phyloP scores from a whole-genome alignment of 2,113 vertebrate species.

The Pollachius pollachius region DNA sequence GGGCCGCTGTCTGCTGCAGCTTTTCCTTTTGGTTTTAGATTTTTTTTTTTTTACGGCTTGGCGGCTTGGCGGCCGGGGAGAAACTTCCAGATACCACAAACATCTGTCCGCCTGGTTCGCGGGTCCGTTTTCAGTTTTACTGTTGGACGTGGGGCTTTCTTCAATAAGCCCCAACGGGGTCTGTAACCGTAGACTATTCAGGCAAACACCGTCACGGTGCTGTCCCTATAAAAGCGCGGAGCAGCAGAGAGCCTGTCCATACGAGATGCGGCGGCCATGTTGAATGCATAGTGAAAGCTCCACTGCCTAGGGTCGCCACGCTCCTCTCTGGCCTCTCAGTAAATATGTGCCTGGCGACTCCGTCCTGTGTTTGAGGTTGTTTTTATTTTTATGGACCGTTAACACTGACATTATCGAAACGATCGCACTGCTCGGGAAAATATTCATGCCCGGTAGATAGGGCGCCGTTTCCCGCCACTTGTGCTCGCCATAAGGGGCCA shows the following conservation, averaged over 20 bases:
- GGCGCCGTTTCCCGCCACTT: conserved; percentile 59
- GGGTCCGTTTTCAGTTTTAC: conserved; percentile 53
- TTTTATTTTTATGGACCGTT: conserved; percentile 64
- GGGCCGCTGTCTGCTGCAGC: conserved; percentile 46
- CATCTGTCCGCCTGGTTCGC: conserved; percentile 58
- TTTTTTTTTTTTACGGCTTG: conserved; percentile 1
- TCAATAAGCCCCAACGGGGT: conserved; percentile 58
- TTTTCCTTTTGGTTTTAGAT: conserved; percentile 50
- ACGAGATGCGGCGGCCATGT: conserved; percentile 51
- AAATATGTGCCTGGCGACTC: conserved; percentile 42
- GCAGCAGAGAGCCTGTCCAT: conserved; percentile 38
- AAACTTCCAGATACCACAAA: conserved; percentile 53
- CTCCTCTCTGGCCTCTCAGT: conserved; percentile 26
- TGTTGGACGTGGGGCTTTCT: conserved; percentile 41
- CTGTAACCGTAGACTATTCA: conserved; percentile 56
- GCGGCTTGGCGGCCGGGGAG: conserved; percentile 32
- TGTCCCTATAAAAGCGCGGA: conserved; percentile 52
- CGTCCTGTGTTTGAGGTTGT: conserved; percentile 25
- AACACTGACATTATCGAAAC: conserved; percentile 64
- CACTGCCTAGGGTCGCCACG: background rate
- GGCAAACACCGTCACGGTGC: conserved; percentile 50
- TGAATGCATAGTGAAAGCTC: conserved; percentile 26
- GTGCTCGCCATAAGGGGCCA: conserved; percentile 69
- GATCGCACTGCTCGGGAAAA: conserved; percentile 56
- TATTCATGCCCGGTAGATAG: conserved; percentile 54